phyloP scores from a whole-genome alignment of 2,888 invertebrate genomes.

The Globia sparganii region DNA sequence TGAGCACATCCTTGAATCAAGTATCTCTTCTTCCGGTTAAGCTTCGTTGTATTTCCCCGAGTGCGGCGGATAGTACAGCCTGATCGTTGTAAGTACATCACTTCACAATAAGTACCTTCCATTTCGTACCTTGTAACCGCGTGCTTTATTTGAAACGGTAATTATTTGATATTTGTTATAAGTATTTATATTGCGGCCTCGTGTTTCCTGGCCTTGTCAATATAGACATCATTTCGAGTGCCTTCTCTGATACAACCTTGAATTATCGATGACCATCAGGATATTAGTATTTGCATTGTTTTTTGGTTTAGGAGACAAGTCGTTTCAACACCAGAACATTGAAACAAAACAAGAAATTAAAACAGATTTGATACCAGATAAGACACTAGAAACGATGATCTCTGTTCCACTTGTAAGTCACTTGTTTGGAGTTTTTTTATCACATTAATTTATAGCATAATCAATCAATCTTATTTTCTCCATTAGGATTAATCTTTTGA shows the following conservation, averaged over 20 bases:
- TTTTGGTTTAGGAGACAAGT: conserved; percentile 55
- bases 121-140: conserved; percentile 61
- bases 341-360: conserved; percentile 31
- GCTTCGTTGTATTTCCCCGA: conserved; percentile 30
- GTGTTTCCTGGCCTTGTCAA: conserved; percentile 83
- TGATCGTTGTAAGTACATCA: conserved; percentile 33
- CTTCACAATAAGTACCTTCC: conserved; percentile 55
- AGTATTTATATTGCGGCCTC: conserved; percentile 65
- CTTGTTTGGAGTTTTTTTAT: conserved; percentile 14
- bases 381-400: conserved; percentile 5
- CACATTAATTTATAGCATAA: conserved; percentile 17
- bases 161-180: conserved; percentile 72
- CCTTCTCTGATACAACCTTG: conserved; percentile 81
- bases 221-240: conserved; percentile 76
- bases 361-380: conserved; percentile 9
- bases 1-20: conserved; percentile 58
- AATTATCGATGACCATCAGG: conserved; percentile 84
- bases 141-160: conserved; percentile 63
- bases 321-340: conserved; percentile 18
- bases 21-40: conserved; percentile 45
- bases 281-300: conserved; percentile 82
- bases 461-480: conserved; percentile 44
- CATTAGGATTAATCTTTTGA: conserved; percentile 26
- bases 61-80: neutral
- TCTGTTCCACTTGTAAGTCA: neutral